Conservation (phyloP, 2,797 vertebrate genomes). For the Bryconaethiops microstoma region DNA sequence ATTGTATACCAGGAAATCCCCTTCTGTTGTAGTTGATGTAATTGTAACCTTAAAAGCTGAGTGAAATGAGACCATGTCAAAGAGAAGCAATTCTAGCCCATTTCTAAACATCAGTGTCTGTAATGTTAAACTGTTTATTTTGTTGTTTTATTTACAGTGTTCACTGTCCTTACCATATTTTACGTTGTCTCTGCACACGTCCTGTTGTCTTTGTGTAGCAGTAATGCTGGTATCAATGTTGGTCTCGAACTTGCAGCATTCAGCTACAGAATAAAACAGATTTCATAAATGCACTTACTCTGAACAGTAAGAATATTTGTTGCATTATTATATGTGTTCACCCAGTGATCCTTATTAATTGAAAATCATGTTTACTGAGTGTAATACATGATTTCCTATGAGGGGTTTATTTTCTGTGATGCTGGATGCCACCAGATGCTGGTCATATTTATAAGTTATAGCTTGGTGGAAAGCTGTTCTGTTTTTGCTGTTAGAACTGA, state of each 20-base stretch:
- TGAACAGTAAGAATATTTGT: neutral
- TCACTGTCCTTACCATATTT: conserved; percentile 76
- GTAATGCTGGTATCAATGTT: conserved; percentile 67
- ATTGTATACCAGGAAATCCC: conserved; percentile 84
- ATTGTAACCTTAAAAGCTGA: conserved; percentile 85
- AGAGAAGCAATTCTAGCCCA: neutral
- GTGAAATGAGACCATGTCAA: neutral
- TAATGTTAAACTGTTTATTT: too few species aligned
- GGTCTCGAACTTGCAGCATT: conserved; percentile 73
- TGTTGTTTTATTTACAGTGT: neutral
- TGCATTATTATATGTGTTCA: too few species aligned
- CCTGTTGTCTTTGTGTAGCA: conserved; percentile 60
- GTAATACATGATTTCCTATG: neutral
- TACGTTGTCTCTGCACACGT: conserved; percentile 68
- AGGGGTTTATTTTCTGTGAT: too few species aligned
- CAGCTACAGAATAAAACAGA: conserved; percentile 63
- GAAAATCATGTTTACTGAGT: neutral
- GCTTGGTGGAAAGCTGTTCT: too few species aligned
- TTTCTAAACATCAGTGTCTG: neutral
- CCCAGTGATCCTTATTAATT: too few species aligned
- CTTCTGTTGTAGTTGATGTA: conserved; percentile 75
- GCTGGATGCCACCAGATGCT: too few species aligned
- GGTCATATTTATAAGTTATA: too few species aligned
- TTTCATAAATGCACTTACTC: neutral
- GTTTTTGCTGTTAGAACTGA: too few species aligned